These are phyloP conservation scores for Hydrolagus colliei DNA, from an alignment of 2,797 vertebrate species.

Conservation along the genomic window DNA sequence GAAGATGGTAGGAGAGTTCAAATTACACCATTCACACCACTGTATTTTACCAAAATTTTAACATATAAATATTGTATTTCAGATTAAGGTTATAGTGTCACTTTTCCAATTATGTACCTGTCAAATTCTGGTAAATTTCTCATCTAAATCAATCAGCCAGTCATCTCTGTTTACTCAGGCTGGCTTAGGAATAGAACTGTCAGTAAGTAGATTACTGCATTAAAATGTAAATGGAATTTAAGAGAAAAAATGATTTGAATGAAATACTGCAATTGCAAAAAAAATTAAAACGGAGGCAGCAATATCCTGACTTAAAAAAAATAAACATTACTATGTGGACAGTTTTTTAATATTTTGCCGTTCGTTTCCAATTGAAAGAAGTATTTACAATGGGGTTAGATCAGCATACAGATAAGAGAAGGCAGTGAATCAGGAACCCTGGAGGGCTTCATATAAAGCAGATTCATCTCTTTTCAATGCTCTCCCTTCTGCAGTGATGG, in stretches of 20 bases:
- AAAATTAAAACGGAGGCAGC: conserved; percentile 27
- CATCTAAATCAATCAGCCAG: conserved; percentile 29
- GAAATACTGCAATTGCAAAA: conserved; percentile 23
- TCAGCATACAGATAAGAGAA: conserved; percentile 16
- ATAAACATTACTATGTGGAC: not conserved
- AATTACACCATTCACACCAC: conserved; percentile 16
- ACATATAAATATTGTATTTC: conserved; percentile 29
- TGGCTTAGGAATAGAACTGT: conserved; percentile 25
- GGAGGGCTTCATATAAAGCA: not conserved
- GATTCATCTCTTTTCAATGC: conserved; percentile 12
- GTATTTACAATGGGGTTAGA: not conserved
- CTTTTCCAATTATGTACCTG: conserved; percentile 30
- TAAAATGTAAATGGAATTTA: conserved; percentile 30
- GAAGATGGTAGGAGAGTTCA: not conserved
- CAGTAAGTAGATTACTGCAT: conserved; percentile 29
- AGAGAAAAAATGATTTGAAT: conserved; percentile 30
- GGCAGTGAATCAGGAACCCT: not conserved
- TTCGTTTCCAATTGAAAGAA: not conserved
- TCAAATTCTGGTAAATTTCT: conserved; percentile 31
- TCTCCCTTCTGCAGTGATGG: not conserved
- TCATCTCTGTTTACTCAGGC: conserved; percentile 27
- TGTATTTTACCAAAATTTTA: conserved; percentile 21
- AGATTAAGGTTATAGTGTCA: conserved; percentile 20
- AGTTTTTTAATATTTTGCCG: not conserved
- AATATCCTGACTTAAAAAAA: conserved; percentile 16